Percentiles rank a stretch among this genome's conserved stretches.
Evolutionary conservation across 2,113 vertebrate genomes (phyloP).

Genomic region (Lates calcarifer): DNA sequence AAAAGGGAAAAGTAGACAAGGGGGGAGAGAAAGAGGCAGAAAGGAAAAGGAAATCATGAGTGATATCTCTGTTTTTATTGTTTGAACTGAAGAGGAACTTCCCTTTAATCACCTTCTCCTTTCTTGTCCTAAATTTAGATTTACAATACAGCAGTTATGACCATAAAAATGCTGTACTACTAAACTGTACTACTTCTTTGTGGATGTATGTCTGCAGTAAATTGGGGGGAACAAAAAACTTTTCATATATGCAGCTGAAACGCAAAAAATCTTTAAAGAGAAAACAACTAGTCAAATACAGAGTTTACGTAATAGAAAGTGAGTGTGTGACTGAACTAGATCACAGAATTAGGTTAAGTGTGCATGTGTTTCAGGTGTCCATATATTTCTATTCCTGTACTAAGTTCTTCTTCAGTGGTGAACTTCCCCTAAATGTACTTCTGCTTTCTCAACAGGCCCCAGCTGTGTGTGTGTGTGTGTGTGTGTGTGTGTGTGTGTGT

Average conservation of each 20-base stretch:
- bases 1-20: conserved; percentile 25
- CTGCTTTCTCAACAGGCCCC: conserved; percentile 60
- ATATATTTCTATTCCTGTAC: conserved; percentile 46
- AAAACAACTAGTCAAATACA: not conserved
- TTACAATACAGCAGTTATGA: not conserved
- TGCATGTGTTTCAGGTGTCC: conserved; percentile 61
- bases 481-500: conserved; percentile 28
- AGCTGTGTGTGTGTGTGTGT: conserved; percentile 30
- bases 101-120: not conserved
- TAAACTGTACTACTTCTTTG: conserved; percentile 25
- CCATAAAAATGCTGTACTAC: not conserved
- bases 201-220: not conserved
- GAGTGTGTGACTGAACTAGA: conserved; percentile 14
- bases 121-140: not conserved
- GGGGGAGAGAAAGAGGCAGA: conserved; percentile 77
- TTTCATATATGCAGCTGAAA: not conserved
- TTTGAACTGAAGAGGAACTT: conserved; percentile 14
- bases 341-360: conserved; percentile 6
- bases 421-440: conserved; percentile 70
- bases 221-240: too few relatives aligned
- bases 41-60: conserved; percentile 5
- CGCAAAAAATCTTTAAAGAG: not conserved
- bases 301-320: not conserved
- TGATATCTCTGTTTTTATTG: not conserved
- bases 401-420: conserved; percentile 48